Conservation (phyloP, 2,113 vertebrate species). For the Monopterus albus region DNA sequence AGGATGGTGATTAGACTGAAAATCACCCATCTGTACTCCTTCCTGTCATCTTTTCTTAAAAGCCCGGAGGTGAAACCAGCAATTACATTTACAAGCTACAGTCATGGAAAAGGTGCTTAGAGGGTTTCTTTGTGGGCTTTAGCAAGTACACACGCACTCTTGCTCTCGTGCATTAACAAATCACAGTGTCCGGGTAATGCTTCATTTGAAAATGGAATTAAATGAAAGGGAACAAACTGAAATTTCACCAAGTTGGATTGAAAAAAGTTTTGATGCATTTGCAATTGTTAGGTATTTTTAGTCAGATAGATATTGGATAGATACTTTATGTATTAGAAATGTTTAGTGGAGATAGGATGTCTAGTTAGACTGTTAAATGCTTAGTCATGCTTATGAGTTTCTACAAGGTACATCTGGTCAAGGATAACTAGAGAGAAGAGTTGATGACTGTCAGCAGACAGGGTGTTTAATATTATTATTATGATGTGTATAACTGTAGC, state of each 20-base stretch:
- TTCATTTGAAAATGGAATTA: slow-evolving; percentile 60
- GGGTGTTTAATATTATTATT: no score
- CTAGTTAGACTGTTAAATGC: no score
- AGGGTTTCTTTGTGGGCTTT: slow-evolving; percentile 58
- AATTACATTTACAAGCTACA: slow-evolving; percentile 70
- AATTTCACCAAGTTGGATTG: slow-evolving; percentile 35
- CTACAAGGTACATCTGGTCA: no score
- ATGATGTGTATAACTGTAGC: no score
- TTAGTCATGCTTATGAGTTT: no score
- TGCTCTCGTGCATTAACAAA: slow-evolving; percentile 53
- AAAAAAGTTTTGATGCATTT: slow-evolving; percentile 33
- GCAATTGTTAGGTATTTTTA: no score
- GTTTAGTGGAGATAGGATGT: no score
- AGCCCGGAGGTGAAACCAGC: slow-evolving; percentile 65
- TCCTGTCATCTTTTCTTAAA: slow-evolving; percentile 64
- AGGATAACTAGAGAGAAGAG: no score
- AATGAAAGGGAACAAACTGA: slow-evolving; percentile 50
- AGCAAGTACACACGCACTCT: slow-evolving; percentile 39
- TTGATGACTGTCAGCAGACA: no score
- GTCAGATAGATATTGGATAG: no score
- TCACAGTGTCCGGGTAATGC: slow-evolving; percentile 51
- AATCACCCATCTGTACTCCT: slow-evolving; percentile 54
- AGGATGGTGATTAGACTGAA: slow-evolving; percentile 65
- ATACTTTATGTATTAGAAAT: no score
- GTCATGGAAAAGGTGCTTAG: slow-evolving; percentile 64